Base-by-base conservation (phyloP, 2,113 vertebrate genomes). In the Lagopus leucura region DNA sequence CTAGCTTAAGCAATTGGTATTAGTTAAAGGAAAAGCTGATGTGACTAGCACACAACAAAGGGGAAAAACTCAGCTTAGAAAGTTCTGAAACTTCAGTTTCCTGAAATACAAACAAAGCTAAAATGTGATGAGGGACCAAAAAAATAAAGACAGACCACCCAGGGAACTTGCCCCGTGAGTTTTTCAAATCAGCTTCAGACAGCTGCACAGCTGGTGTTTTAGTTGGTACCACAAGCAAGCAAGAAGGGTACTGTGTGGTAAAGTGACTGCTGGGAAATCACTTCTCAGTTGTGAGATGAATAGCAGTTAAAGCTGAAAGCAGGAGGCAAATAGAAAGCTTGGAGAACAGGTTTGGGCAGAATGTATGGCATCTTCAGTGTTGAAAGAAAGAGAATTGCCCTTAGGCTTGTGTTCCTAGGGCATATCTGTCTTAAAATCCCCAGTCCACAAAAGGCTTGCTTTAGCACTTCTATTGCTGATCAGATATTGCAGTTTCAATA, bases 331-430 rank as follows among this genome's bases (percentile, higher is more conserved):
- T 42, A 60, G 45, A 42, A 55, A 30, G 25, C 32, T 78, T 69
- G n/a, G 38, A 60, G 45, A 42, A 63, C 63, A 69, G 10, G 63
- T 87, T 71, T 87, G 60, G 63, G 28, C 54, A 57, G 82, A 65
- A 90, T 5, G 0, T 8, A 4, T 5, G 27, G 64, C 4, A 32
- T 52, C 38, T 34, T 54, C 38, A 34, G 0, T 7, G 21, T 0
- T 64, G 34, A 24, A 19, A 86, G 45, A 48, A 34, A n/a, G 36
- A 58, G 72, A 70, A 42, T 6, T 65, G 34, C 32, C 47, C 27
- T 3, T 0, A 21, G 71, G 61, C 58, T 43, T 3, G 8, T 27
- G 2, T 17, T 71, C 14, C 34, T 13, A 1, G 22, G 45, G 70
- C 38, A 48, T 52, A 42, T 27, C 30, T 38, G 61, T 32, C 55